Evolutionary conservation across 2,113 vertebrate species (phyloP), one percentile per base, ranked within the genome.

Genomic region (Psilopogon haemacephalus): DNA sequence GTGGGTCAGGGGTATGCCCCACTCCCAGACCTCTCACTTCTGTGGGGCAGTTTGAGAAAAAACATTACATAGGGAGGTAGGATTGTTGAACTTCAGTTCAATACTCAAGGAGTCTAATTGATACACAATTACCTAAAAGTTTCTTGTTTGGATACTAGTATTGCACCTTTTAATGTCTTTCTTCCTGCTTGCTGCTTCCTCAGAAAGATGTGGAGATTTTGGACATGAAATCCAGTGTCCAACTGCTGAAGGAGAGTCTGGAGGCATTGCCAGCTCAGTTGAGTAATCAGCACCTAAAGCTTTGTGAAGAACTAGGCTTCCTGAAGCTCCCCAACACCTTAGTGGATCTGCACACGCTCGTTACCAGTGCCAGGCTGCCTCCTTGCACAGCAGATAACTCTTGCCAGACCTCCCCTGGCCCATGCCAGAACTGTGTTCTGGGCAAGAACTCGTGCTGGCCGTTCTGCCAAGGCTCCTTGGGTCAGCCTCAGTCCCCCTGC

Each of bases 371-470:
- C 79, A 87, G 7, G 38, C 44, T 9, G 11, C 24, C 68, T 2
- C 18, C 26, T 48, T 84, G 14, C 12, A 44, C 23, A 23, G 86
- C 70, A 75, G 97, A 98, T n/a, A 96, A 75, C 26, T 48, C 72
- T 52, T 95, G 94, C 15, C 98, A 98, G 95, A 98, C 97, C 13
- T 98, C 97, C 8, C 97, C 97, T 32, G 38, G n/a, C 69, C 64
- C 4, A 8, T 33, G 64, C n/a, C 94, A 79, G 42, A 33, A 12
- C 46, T 30, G 64, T 33, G 69, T 5, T 82, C 68, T 48, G 37
- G 28, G 26, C 32, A 50, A 86, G 55, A 62, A 50, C 5, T 2
- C 0, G 0, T 8, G 23, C 59, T 37, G 26, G 17, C 79, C 33
- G 1, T 33, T 73, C 84, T 94, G 27, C 79, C 86, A 4, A 42